Base-by-base conservation (phyloP, 2,113 vertebrate species). In the Mystacornis crossleyi region DNA sequence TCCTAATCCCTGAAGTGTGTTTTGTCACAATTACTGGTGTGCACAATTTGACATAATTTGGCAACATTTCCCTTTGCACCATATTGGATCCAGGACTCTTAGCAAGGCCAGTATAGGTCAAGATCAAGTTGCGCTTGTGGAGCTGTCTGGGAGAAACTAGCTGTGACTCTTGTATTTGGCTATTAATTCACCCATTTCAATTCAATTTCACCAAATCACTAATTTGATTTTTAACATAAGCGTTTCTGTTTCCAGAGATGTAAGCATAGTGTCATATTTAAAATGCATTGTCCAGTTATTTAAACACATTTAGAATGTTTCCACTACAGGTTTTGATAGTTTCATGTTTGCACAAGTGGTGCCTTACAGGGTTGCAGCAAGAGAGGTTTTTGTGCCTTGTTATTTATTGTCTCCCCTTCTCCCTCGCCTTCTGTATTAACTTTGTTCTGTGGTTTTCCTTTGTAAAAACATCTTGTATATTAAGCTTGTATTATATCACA, bases 311-410 rank as follows among this genome's bases (percentile, higher is more conserved):
- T 53, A 60, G 29, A 90, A 50, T 93, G 87, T 71, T 65, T 90
- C 54, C 72, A 45, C 84, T 86, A 33, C 54, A 91, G 36, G 36
- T 72, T 53, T 93, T 85, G 74, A 53, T 79, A 81, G 57, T 77
- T 80, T 80, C 57, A 34, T 1, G 1, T 71, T 95, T 92, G 94
- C 84, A 94, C 89, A 80, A 83, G 95, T 78, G 92, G 91, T 97
- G 89, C 92, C 95, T 97, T 96, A 95, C 66, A 66, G 78, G 71
- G 50, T 91, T 91, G 84, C 54, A 89, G 64, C 72, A 95, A 81
- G 85, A 84, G 74, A 95, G 86, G 48, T 23, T 93, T 91, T 67
- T 85, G 96, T 98, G 97, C 97, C 97, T 98, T 98, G 90, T 90
- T 94, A 67, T 85, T 90, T 95, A 60, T 83, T 91, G 87, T 93